Conservation (phyloP, 2,888 invertebrate species). For the Micropterix aruncella region DNA sequence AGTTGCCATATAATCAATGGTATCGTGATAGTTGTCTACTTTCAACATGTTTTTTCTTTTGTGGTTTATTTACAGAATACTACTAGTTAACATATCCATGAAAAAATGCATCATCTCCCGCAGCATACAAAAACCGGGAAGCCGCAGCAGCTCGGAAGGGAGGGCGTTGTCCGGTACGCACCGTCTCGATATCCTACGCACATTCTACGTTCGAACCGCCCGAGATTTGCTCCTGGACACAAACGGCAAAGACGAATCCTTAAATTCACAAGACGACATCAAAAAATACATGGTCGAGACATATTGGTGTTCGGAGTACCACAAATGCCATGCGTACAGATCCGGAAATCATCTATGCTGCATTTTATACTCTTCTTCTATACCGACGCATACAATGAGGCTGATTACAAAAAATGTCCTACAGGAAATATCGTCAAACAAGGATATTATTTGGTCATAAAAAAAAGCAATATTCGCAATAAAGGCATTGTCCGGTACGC, state of each 20-base stretch:
- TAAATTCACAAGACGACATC: constrained; percentile 15
- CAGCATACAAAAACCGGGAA: constrained; percentile 41
- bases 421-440: constrained; percentile 11
- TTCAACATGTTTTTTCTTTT: constrained; percentile 3
- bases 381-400: constrained; percentile 60
- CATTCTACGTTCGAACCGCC: constrained; percentile 61
- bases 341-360: constrained; percentile 54
- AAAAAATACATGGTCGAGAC: constrained; percentile 41
- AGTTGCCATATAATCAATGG: no score
- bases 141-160: constrained; percentile 22
- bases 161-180: constrained; percentile 49
- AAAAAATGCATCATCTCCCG: constrained; percentile 59
- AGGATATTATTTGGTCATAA: constrained; percentile 11
- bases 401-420: constrained; percentile 11
- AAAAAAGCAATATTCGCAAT: neutral
- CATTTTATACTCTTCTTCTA: constrained; percentile 54
- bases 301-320: constrained; percentile 76
- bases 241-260: constrained; percentile 16
- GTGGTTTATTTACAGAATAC: constrained; percentile 33
- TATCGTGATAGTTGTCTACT: constrained; percentile 1
- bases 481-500: constrained; percentile 45
- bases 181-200: constrained; percentile 54
- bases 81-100: constrained; percentile 48
- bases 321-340: constrained; percentile 69
- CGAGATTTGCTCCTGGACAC: constrained; percentile 28